Conservation (phyloP, 2,888 invertebrate genomes). For the Dendrolimus houi region DNA sequence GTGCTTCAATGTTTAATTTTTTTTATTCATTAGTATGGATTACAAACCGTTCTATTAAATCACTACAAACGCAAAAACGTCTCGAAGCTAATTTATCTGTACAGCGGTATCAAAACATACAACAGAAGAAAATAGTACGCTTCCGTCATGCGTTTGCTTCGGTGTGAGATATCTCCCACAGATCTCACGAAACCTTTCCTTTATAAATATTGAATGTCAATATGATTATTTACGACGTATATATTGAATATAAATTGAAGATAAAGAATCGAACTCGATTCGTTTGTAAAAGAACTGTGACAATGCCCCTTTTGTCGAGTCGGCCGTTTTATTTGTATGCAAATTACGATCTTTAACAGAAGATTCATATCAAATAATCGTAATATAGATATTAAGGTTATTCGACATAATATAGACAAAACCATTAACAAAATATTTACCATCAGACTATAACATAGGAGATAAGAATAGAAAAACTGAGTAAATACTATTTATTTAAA, state of each 20-base stretch:
- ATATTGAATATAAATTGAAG: constrained; percentile 70
- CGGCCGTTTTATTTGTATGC: constrained; percentile 71
- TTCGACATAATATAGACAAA: too few species aligned
- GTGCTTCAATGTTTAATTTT: too few species aligned
- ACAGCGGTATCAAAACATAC: too few species aligned
- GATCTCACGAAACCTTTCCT: constrained; percentile 66
- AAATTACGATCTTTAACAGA: constrained; percentile 51
- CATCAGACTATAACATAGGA: too few species aligned
- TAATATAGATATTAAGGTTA: constrained; percentile 20
- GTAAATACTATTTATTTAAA: too few species aligned
- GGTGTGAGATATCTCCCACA: constrained; percentile 30
- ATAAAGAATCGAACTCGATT: constrained; percentile 62
- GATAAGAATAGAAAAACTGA: too few species aligned
- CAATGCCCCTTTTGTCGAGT: constrained; percentile 66
- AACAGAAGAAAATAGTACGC: too few species aligned
- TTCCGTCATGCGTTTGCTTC: constrained; percentile 15
- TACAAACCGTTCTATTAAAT: too few species aligned
- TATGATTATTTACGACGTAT: constrained; percentile 65
- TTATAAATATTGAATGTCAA: constrained; percentile 71
- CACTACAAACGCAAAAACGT: too few species aligned
- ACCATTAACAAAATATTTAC: too few species aligned
- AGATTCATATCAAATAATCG: constrained; percentile 37
- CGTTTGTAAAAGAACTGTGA: constrained; percentile 55
- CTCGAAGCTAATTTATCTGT: too few species aligned
- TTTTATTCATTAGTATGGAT: too few species aligned